Conservation (phyloP, 2,113 vertebrate species). For the Scalopus aquaticus region DNA sequence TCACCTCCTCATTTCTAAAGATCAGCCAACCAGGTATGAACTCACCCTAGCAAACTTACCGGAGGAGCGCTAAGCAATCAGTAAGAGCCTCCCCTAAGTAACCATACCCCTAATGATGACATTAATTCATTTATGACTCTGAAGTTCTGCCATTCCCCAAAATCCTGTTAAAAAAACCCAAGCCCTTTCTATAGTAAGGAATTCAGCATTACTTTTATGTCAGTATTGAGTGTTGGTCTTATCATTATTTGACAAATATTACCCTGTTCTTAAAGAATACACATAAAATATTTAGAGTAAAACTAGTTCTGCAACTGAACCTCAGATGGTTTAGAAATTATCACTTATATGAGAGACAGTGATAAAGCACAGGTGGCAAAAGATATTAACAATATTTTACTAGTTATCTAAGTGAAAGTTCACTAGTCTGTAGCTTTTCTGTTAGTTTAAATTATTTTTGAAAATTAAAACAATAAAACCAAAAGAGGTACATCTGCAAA, state of each 20-base stretch:
- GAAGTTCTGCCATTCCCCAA: neutral
- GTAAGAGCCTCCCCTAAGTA: no score
- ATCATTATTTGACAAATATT: neutral
- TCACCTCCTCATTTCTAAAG: no score
- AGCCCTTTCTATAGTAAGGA: neutral
- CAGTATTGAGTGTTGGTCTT: neutral
- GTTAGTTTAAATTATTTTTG: neutral
- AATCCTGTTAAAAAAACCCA: neutral
- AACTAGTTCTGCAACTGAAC: neutral
- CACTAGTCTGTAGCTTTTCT: neutral
- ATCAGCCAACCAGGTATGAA: no score
- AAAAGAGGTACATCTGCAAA: neutral
- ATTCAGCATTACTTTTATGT: neutral
- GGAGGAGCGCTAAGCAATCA: no score
- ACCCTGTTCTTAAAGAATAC: neutral
- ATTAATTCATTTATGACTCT: neutral
- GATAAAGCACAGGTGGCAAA: neutral
- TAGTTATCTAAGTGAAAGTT: neutral
- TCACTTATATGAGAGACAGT: neutral
- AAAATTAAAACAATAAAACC: neutral
- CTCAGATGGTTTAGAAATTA: neutral
- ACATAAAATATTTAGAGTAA: slow-evolving; percentile 12
- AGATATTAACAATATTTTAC: neutral
- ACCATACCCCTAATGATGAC: neutral
- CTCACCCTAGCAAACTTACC: no score